Evolutionary conservation across 2,888 invertebrate genomes (phyloP).

Genomic region (Panzeria rudis): DNA sequence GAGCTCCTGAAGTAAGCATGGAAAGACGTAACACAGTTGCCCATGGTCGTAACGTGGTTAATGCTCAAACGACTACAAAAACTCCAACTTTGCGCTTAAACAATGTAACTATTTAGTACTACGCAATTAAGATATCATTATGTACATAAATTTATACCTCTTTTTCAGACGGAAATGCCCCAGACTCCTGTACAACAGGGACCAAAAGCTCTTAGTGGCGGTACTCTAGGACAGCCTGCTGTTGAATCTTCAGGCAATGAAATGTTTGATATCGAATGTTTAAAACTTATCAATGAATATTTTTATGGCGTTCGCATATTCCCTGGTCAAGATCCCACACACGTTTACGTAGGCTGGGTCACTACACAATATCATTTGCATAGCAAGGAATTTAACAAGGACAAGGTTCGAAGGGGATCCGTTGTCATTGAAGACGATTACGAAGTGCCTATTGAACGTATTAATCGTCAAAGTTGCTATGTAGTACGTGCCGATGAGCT

Average conservation of each 20-base stretch:
- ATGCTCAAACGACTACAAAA: constrained; percentile 84
- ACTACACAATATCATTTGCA: constrained; percentile 98
- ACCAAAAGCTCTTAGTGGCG: constrained; percentile 88
- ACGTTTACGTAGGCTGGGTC: constrained; percentile 99
- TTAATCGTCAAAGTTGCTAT: constrained; percentile 98
- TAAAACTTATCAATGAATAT: constrained; percentile 98
- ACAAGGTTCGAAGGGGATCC: constrained; percentile 92
- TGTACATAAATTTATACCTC: background rate
- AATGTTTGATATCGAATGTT: constrained; percentile 93
- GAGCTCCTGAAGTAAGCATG: constrained; percentile 80
- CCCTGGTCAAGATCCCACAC: constrained; percentile 84
- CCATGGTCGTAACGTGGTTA: constrained; percentile 84
- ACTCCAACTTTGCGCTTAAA: constrained; percentile 84
- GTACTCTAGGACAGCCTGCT: constrained; percentile 86
- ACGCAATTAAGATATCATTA: background rate
- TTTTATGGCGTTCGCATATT: constrained; percentile 91
- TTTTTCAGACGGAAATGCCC: constrained; percentile 77
- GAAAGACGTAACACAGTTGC: constrained; percentile 83
- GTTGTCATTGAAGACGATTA: constrained; percentile 92
- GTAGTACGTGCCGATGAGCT: constrained; percentile 98
- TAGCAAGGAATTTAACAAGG: constrained; percentile 95
- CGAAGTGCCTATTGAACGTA: constrained; percentile 90
- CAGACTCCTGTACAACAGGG: constrained; percentile 83
- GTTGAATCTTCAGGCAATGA: constrained; percentile 93
- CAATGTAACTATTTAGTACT: constrained; percentile 77